Percentiles rank a stretch among this genome's conserved stretches.
These are phyloP conservation scores for Malachius bipustulatus DNA, from an alignment of 2,888 invertebrate species.

Conservation along the genomic window DNA sequence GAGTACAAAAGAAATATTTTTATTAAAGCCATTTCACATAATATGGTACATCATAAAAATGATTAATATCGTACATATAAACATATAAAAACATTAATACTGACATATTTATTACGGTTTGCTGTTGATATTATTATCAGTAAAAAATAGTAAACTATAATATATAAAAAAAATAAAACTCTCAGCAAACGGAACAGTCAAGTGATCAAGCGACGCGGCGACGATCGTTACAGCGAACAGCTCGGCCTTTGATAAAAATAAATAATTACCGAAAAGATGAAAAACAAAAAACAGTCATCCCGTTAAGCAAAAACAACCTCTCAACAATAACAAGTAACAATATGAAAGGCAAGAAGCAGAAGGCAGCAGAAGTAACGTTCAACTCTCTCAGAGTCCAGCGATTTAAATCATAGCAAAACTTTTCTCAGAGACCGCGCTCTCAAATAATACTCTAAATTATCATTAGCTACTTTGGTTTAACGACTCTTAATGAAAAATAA, in stretches of 20 bases:
- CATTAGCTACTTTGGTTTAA: too few species aligned
- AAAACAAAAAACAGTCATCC: background rate
- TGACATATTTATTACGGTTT: background rate
- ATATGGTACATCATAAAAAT: slow-evolving; percentile 1
- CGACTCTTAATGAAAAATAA: too few species aligned
- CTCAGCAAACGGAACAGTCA: background rate
- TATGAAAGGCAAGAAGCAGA: slow-evolving; percentile 3
- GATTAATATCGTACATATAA: background rate
- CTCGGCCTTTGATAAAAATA: too few species aligned
- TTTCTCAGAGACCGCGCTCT: background rate
- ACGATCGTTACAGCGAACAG: background rate
- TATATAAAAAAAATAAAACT: background rate
- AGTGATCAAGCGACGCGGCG: background rate
- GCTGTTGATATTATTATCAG: background rate
- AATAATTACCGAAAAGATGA: too few species aligned
- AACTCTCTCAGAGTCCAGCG: background rate
- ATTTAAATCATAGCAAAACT: background rate
- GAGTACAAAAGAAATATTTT: background rate
- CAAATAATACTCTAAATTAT: too few species aligned
- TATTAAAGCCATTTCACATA: background rate
- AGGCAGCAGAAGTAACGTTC: background rate
- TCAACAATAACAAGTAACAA: slow-evolving; percentile 1
- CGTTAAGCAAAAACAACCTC: background rate
- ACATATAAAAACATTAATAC: background rate
- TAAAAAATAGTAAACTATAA: background rate